Conservation (phyloP, 2,797 vertebrate species). For the Scolopax rusticola region DNA sequence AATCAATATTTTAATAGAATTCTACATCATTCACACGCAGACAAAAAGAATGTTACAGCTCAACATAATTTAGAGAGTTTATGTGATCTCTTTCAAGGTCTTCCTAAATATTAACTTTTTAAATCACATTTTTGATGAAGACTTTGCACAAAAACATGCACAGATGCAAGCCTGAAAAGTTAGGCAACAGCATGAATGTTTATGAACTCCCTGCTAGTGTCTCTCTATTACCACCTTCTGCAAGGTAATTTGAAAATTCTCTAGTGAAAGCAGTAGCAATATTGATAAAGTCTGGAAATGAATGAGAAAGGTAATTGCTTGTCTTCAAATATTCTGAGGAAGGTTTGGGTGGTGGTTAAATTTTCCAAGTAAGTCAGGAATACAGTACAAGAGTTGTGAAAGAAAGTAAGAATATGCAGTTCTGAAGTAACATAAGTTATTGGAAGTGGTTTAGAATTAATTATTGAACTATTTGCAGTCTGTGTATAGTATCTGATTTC, state of each 20-base stretch:
- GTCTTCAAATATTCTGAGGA: not conserved
- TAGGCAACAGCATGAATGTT: not conserved
- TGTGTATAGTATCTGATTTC: not conserved
- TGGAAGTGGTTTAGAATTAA: not conserved
- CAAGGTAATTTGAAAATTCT: not conserved
- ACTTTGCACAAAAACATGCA: not conserved
- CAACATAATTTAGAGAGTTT: not conserved
- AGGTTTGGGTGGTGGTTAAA: fast-evolving
- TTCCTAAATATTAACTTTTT: not conserved
- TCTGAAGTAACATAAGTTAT: not conserved
- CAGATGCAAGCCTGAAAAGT: not conserved
- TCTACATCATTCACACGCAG: not conserved
- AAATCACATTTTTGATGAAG: not conserved
- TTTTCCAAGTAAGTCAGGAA: not conserved
- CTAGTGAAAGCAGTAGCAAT: not conserved
- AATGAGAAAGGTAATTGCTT: not conserved
- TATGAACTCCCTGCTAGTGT: not conserved
- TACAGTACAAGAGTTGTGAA: not conserved
- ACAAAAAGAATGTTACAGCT: not conserved
- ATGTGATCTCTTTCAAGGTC: not conserved
- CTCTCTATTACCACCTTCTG: not conserved
- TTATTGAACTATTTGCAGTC: not conserved
- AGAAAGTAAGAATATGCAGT: not conserved
- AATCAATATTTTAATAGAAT: not conserved
- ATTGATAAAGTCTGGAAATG: not conserved